Conservation (phyloP, 2,113 vertebrate species). For the Antechinus stuartii region DNA sequence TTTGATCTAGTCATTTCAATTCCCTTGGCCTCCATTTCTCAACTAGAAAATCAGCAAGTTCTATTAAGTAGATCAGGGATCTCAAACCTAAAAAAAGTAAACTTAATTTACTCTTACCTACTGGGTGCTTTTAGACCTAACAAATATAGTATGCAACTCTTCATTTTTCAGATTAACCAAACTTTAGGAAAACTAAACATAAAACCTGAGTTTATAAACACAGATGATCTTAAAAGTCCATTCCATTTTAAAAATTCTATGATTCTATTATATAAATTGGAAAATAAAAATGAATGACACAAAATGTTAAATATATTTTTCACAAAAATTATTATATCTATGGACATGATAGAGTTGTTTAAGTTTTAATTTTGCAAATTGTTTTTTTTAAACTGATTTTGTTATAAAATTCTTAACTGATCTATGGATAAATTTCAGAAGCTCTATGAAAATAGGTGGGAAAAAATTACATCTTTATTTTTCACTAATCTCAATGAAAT, state of each 20-base stretch:
- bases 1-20: neutral
- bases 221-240: neutral
- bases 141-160: neutral
- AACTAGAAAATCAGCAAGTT: neutral
- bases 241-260: neutral
- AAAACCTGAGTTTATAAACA: neutral
- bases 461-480: neutral
- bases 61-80: neutral
- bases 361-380: neutral
- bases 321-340: neutral
- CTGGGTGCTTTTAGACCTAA: neutral
- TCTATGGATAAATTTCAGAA: neutral
- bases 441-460: neutral
- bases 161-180: neutral
- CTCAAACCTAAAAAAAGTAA: neutral
- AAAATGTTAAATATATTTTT: neutral
- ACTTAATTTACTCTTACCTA: neutral
- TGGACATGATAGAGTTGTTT: neutral
- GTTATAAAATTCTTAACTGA: neutral
- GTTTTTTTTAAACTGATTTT: neutral
- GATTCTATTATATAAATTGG: neutral
- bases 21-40: neutral
- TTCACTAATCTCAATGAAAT: neutral
- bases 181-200: neutral
- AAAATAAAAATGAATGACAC: neutral